These are phyloP conservation scores for Parnassius mnemosyne DNA, from an alignment of 2,888 invertebrate genomes.

Conservation along the genomic window DNA sequence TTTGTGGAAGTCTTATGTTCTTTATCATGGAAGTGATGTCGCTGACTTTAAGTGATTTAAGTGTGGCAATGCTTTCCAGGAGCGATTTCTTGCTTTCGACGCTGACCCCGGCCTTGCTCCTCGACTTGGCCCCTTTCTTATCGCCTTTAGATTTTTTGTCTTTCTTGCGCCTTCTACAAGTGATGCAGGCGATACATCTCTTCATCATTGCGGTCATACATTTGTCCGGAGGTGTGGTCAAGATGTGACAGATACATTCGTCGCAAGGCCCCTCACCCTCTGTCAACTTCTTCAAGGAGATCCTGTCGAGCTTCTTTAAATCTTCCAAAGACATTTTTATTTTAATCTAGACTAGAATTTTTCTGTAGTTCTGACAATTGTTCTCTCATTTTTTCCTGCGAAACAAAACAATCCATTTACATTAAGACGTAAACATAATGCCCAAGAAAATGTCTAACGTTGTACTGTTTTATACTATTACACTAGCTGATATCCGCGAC, in stretches of 20 bases:
- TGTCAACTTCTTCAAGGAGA: constrained; percentile 12
- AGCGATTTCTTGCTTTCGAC: too few species aligned
- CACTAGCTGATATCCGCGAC: too few species aligned
- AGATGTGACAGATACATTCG: constrained; percentile 16
- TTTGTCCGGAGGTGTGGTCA: not conserved
- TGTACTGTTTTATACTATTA: too few species aligned
- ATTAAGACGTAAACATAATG: too few species aligned
- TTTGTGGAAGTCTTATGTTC: too few species aligned
- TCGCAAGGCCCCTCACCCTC: constrained; percentile 17
- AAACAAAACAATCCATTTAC: not conserved
- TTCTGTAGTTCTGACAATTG: not conserved
- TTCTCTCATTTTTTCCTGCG: not conserved
- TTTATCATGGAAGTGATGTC: too few species aligned
- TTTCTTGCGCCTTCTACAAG: not conserved
- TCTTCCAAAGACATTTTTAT: constrained; percentile 1
- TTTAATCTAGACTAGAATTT: not conserved
- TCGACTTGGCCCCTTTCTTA: not conserved
- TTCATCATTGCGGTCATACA: not conserved
- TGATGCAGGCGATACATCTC: not conserved
- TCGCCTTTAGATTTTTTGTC: not conserved
- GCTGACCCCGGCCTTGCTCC: not conserved
- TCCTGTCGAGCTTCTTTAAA: constrained; percentile 5
- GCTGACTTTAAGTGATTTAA: not conserved
- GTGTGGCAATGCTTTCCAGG: not conserved
- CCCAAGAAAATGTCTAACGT: too few species aligned